phyloP scores from a whole-genome alignment of 2,113 vertebrate genomes.

The Forbesichthys papilliferus region DNA sequence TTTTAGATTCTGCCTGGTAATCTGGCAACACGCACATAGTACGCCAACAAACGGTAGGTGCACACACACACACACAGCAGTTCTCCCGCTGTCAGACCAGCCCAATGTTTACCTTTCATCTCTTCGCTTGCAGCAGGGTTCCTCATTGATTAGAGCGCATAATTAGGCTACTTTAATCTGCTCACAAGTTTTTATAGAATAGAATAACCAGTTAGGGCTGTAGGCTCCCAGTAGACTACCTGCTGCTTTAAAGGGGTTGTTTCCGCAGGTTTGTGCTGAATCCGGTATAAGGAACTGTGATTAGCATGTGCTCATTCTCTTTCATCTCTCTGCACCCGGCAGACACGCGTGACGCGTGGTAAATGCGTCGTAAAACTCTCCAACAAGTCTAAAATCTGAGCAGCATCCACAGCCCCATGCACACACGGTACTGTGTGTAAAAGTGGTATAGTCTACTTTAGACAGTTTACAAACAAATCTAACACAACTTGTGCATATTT shows the following conservation, averaged over 20 bases:
- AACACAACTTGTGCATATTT: background rate
- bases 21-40: background rate
- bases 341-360: slow-evolving; percentile 61
- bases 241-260: slow-evolving; percentile 50
- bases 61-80: background rate
- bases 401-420: background rate
- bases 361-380: slow-evolving; percentile 52
- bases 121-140: slow-evolving; percentile 42
- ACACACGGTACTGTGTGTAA: slow-evolving; percentile 26
- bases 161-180: slow-evolving; percentile 22
- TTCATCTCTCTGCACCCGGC: slow-evolving; percentile 66
- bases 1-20: background rate
- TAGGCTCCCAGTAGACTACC: slow-evolving; percentile 30
- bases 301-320: slow-evolving; percentile 51
- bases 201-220: background rate
- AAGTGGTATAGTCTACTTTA: slow-evolving; percentile 6
- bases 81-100: slow-evolving; percentile 56
- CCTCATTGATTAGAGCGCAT: slow-evolving; percentile 22
- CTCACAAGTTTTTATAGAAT: slow-evolving; percentile 15
- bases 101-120: slow-evolving; percentile 57
- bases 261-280: slow-evolving; percentile 60
- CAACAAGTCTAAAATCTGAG: slow-evolving; percentile 46
- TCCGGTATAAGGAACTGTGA: slow-evolving; percentile 42
- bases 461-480: slow-evolving; percentile 13
- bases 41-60: background rate